Evolutionary conservation across 1,140 invertebrate species (phyloP).

Genomic region (Tetranychus urticae): DNA sequence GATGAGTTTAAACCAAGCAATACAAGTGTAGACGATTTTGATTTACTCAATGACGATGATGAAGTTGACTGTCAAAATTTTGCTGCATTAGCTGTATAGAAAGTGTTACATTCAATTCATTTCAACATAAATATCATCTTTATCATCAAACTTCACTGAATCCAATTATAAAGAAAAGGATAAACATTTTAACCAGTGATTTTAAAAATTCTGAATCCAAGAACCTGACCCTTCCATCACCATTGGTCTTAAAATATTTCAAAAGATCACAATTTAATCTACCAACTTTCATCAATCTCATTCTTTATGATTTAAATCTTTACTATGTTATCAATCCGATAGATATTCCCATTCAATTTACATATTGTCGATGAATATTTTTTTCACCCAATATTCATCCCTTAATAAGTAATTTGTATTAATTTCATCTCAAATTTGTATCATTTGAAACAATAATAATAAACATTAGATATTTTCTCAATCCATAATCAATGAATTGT

Average conservation of each 20-base stretch:
- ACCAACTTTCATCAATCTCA: not conserved
- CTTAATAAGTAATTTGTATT: too few species aligned
- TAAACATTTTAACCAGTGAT: too few species aligned
- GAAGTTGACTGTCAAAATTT: not conserved
- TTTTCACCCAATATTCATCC: too few species aligned
- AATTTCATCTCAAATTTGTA: not conserved
- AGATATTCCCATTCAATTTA: too few species aligned
- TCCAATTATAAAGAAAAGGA: too few species aligned
- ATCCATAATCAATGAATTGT: too few species aligned
- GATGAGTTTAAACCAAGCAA: not conserved
- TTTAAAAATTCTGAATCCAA: too few species aligned
- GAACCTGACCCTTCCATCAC: too few species aligned
- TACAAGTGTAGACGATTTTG: constrained; percentile 1
- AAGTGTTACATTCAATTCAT: too few species aligned
- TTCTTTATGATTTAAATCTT: not conserved
- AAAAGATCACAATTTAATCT: not conserved
- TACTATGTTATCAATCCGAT: not conserved
- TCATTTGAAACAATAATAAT: too few species aligned
- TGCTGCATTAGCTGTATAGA: not conserved
- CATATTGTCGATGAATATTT: too few species aligned
- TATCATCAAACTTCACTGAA: too few species aligned
- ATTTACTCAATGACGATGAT: constrained; percentile 1
- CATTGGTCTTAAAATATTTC: not conserved
- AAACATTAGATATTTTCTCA: not conserved
- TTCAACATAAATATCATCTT: not conserved